These are phyloP conservation scores for Leiothrix lutea DNA, from an alignment of 2,113 vertebrate species.

Conservation along the genomic window DNA sequence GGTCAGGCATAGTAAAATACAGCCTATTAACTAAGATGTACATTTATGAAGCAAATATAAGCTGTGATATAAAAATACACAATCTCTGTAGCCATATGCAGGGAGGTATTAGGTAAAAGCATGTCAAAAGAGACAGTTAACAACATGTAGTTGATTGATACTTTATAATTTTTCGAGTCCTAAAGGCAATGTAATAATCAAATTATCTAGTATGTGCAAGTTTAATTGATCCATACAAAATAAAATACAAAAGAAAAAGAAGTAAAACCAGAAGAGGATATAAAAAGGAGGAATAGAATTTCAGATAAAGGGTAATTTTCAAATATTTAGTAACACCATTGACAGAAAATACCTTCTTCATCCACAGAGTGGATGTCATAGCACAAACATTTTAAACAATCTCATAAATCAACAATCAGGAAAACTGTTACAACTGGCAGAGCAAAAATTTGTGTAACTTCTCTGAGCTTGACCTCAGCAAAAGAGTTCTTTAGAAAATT, in stretches of 20 bases:
- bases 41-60: neutral
- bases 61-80: neutral
- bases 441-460: neutral
- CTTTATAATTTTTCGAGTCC: neutral
- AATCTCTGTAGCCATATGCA: neutral
- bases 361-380: neutral
- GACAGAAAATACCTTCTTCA: neutral
- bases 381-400: neutral
- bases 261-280: neutral
- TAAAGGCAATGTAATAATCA: neutral
- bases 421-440: neutral
- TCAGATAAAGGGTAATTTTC: neutral
- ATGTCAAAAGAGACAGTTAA: neutral
- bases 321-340: neutral
- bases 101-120: neutral
- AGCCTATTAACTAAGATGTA: neutral
- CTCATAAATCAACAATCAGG: neutral
- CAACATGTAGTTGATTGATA: neutral
- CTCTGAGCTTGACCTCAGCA: neutral
- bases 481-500: neutral
- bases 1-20: neutral
- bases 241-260: neutral
- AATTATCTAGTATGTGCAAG: neutral
- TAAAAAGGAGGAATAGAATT: neutral
- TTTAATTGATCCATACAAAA: neutral